Evolutionary conservation across 2,888 invertebrate species (phyloP).

Genomic region (Heteromurus nitidus): DNA sequence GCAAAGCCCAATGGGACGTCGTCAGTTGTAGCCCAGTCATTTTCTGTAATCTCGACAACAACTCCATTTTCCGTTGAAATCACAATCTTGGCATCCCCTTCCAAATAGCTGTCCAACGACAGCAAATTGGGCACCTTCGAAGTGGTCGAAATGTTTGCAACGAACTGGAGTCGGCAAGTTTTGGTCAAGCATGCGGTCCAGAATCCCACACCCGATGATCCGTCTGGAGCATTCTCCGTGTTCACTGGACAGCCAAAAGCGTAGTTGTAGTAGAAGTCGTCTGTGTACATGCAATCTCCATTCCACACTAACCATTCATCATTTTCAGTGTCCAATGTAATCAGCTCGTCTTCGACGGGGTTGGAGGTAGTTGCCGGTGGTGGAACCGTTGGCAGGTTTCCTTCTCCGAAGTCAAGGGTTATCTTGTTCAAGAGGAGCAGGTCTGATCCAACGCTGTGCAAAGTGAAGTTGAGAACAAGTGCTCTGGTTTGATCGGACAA

Average conservation of each 20-base stretch:
- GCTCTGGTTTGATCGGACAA: background rate
- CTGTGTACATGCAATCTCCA: conserved; percentile 10
- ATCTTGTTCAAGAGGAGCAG: background rate
- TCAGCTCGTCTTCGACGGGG: background rate
- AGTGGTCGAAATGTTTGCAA: too few species aligned
- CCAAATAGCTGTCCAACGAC: too few species aligned
- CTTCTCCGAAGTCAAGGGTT: conserved; percentile 27
- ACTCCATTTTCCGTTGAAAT: too few species aligned
- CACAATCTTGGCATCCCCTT: too few species aligned
- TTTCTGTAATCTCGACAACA: too few species aligned
- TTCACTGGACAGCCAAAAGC: conserved; percentile 37
- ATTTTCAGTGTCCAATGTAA: conserved; percentile 16
- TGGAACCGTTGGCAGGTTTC: conserved; percentile 10
- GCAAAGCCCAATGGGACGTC: too few species aligned
- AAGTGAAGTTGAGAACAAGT: conserved; percentile 15
- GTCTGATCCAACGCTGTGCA: background rate
- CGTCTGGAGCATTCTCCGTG: too few species aligned
- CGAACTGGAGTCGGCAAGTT: too few species aligned
- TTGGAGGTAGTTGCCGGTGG: conserved; percentile 2
- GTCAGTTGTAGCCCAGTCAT: too few species aligned
- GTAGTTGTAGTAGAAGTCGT: conserved; percentile 17
- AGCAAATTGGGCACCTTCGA: too few species aligned
- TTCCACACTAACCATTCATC: conserved; percentile 25
- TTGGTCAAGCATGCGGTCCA: too few species aligned
- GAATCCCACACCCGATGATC: too few species aligned